Percentiles rank a stretch among this genome's conserved stretches.
Evolutionary conservation across 2,797 vertebrate genomes (phyloP).

Genomic region (Ptychobarbus kaznakovi): DNA sequence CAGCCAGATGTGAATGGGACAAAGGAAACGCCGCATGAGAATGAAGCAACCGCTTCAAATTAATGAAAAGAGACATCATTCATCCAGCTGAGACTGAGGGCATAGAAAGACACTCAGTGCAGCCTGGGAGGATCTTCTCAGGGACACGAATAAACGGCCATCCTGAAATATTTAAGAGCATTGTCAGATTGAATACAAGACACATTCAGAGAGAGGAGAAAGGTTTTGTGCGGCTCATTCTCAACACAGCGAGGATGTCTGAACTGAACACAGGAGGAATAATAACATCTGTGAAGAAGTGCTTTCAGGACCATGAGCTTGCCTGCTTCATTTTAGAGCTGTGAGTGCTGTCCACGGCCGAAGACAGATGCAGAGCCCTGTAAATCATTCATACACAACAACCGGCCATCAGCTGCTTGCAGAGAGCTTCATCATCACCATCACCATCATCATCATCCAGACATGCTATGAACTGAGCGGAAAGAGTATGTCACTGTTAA

Average conservation of each 20-base stretch:
- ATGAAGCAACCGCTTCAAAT: background rate
- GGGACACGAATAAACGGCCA: background rate
- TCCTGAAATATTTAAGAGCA: conserved; percentile 34
- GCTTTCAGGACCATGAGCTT: conserved; percentile 20
- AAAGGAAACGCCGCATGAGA: background rate
- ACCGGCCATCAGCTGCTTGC: background rate
- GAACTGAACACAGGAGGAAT: background rate
- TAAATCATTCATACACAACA: conserved; percentile 35
- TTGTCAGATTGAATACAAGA: conserved; percentile 15
- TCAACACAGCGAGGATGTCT: background rate
- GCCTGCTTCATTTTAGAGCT: conserved; percentile 11
- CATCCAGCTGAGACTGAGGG: background rate
- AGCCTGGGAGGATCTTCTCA: background rate
- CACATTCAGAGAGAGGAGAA: background rate
- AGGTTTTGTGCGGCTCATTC: background rate
- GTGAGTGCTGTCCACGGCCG: background rate
- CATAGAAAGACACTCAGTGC: too few relatives aligned
- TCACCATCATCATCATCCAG: background rate
- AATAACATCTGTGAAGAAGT: background rate
- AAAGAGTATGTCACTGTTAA: background rate
- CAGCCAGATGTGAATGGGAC: conserved; percentile 7
- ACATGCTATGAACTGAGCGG: background rate
- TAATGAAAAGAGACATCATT: background rate
- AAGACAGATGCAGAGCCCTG: background rate
- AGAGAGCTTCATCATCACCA: background rate